A percentile compares a stretch with the other conserved stretches of the same genome.
Conservation (phyloP, 92 coral and sea anemone genomes). For the Porites cylindrica region DNA sequence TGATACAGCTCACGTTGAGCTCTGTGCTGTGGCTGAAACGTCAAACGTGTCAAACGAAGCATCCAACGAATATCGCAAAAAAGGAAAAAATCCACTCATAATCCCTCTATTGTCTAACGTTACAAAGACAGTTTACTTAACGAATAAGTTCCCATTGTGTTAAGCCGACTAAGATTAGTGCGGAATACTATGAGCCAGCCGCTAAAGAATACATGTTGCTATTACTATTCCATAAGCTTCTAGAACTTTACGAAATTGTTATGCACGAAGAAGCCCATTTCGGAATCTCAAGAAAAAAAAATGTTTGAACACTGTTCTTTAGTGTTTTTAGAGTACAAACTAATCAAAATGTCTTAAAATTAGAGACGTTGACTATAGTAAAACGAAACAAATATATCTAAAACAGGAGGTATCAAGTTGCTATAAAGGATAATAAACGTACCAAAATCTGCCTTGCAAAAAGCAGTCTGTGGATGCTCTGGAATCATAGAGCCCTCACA, state of each 20-base stretch:
- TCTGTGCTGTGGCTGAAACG: neutral
- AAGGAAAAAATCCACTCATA: neutral
- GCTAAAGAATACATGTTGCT: neutral
- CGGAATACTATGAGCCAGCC: neutral
- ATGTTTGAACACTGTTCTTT: no score
- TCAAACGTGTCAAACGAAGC: neutral
- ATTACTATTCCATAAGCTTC: neutral
- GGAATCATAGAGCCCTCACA: slow-evolving; percentile 28
- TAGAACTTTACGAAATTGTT: neutral
- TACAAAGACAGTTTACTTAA: neutral
- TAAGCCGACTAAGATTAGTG: neutral
- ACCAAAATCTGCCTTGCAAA: slow-evolving; percentile 75
- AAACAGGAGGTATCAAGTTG: neutral
- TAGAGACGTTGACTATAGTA: neutral
- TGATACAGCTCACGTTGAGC: neutral
- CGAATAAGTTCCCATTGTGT: neutral
- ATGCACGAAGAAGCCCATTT: no score
- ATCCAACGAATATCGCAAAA: neutral
- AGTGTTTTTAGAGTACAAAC: no score
- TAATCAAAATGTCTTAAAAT: neutral
- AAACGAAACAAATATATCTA: neutral
- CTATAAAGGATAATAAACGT: neutral
- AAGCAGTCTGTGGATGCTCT: slow-evolving; percentile 69
- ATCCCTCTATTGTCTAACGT: neutral
- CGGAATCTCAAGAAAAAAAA: no score